Base-by-base conservation (phyloP, 2,888 invertebrate genomes). In the Criorhina ranunculi region DNA sequence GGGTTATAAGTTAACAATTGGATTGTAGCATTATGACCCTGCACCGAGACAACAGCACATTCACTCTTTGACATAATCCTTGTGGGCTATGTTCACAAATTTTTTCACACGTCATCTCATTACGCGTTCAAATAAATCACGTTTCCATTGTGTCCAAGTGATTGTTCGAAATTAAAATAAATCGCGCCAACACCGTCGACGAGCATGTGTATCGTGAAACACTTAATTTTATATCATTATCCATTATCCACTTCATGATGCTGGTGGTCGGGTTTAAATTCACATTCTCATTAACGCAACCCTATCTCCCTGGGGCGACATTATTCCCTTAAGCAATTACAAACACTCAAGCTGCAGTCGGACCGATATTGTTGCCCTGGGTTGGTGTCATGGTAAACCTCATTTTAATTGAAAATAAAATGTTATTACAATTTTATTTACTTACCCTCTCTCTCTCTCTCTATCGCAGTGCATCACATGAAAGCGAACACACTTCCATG, bases 331-430 rank as follows among this genome's bases (percentile, higher is more conserved):
- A 70, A 80, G 80, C 75, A 85, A 75, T 80, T 70, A 75, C 69
- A 69, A 72, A 85, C 69, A 67, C 51, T 69, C 73, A 62, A 40
- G 44, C 57, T 67, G 57, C 29, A 49, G 59, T 44, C 15, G 66
- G 42, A 59, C 29, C 19, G 60, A 40, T 60, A 70, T 31, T 72
- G 40, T 42, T n/a, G 5, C 44, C 40, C 53, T 37, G 51, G 75
- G 59, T 73, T 17, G 73, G 46, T 77, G 70, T 73, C 67, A 53
- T 59, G 85, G 75, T 80, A 66, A 85, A 80, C 80, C 80, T 70
- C 85, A 80, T 80, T 80, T 85, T 85, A 85, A 85, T 85, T 85
- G 85, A 85, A 80, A 85, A 80, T 85, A 80, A 85, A 85, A 85
- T 85, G 75, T 85, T 85, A 85, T 80, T 85, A 80, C 80, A 85